phyloP scores from a whole-genome alignment of 2,113 vertebrate genomes.

The Acanthochromis polyacanthus region DNA sequence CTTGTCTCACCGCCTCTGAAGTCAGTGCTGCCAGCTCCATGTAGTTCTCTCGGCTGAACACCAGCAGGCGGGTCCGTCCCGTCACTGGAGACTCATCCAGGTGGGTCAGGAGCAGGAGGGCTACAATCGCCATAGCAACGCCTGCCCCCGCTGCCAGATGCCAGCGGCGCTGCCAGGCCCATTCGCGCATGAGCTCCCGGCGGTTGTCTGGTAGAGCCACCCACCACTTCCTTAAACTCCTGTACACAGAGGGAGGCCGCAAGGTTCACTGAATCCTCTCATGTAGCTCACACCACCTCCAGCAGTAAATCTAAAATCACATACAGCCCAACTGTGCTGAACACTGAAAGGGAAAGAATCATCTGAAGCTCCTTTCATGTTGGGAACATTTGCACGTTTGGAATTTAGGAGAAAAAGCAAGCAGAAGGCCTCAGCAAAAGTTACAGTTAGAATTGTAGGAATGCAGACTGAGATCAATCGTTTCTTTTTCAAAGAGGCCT shows the following conservation, averaged over 20 bases:
- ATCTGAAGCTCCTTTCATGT: background rate
- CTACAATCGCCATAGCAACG: conserved; percentile 82
- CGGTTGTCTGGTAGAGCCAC: conserved; percentile 89
- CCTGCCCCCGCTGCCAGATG: conserved; percentile 82
- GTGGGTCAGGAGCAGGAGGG: conserved; percentile 91
- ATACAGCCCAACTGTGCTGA: background rate
- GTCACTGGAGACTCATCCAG: conserved; percentile 94
- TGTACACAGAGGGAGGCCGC: conserved; percentile 58
- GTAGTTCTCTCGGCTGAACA: conserved; percentile 91
- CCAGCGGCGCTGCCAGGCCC: conserved; percentile 88
- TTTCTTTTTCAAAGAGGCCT: background rate
- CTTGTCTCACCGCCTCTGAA: conserved; percentile 87
- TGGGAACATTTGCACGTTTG: background rate
- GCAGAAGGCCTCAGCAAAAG: background rate
- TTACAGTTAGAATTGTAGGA: background rate
- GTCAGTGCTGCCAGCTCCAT: conserved; percentile 88
- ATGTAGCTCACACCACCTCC: conserved; percentile 4
- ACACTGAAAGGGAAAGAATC: background rate
- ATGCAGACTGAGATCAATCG: background rate
- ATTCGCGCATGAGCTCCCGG: conserved; percentile 87
- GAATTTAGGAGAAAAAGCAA: background rate
- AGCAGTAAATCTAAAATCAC: background rate
- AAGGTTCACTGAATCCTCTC: background rate
- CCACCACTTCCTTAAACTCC: conserved; percentile 98
- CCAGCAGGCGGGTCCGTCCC: conserved; percentile 89